Evolutionary conservation across 2,113 vertebrate genomes (phyloP).

Genomic region (Procapra przewalskii): DNA sequence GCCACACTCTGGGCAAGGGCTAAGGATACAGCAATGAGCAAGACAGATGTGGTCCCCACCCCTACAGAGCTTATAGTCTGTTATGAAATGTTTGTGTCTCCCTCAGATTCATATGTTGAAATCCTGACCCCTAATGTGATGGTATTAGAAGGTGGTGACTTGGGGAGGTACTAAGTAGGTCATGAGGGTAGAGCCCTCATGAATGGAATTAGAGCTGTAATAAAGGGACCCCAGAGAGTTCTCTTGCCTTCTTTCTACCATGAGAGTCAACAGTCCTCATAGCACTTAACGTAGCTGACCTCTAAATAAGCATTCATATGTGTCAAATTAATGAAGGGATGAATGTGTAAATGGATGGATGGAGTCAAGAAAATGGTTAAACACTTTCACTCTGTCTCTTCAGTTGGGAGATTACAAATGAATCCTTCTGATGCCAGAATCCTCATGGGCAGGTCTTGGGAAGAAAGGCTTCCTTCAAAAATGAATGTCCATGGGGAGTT

Average conservation of each 20-base stretch:
- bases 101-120: background rate
- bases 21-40: background rate
- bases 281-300: background rate
- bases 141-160: background rate
- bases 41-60: background rate
- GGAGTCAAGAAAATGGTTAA: background rate
- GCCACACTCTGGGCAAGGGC: background rate
- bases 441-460: background rate
- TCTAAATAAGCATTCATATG: background rate
- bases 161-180: background rate
- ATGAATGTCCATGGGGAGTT: background rate
- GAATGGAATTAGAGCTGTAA: background rate
- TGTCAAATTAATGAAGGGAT: background rate
- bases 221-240: background rate
- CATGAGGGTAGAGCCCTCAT: background rate
- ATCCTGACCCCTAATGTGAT: background rate
- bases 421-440: background rate
- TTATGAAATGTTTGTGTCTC: background rate
- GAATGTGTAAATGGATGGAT: background rate
- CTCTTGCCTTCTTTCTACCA: background rate
- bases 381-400: background rate
- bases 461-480: background rate
- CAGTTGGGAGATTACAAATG: background rate
- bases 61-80: background rate
- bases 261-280: background rate